A percentile compares a stretch with the other conserved stretches of the same genome.
phyloP scores from a whole-genome alignment of 2,113 vertebrate genomes.

The Zootoca vivipara region DNA sequence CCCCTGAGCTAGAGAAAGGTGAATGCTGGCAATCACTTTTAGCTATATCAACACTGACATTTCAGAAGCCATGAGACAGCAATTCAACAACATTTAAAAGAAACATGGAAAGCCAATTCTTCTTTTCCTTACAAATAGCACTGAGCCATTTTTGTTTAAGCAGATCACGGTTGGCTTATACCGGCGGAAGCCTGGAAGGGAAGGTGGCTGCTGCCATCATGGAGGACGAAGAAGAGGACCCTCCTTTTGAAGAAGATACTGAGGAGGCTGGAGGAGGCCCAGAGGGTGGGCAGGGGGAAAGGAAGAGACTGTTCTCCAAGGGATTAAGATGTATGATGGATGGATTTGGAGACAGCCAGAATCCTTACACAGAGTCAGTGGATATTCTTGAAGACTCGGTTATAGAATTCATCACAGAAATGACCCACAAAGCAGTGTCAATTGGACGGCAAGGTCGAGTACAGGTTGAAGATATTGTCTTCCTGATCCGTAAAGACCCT shows the following conservation, averaged over 20 bases:
- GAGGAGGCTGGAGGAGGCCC: slow-evolving; percentile 85
- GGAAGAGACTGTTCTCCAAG: slow-evolving; percentile 95
- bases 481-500: slow-evolving; percentile 95
- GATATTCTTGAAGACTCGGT: slow-evolving; percentile 98
- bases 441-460: slow-evolving; percentile 96
- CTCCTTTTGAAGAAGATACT: slow-evolving; percentile 85
- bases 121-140: background rate
- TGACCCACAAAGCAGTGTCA: slow-evolving; percentile 99
- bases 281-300: slow-evolving; percentile 86
- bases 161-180: no score
- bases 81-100: background rate
- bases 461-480: slow-evolving; percentile 98
- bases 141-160: background rate
- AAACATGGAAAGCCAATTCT: background rate
- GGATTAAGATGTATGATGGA: slow-evolving; percentile 99
- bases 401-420: slow-evolving; percentile 98
- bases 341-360: slow-evolving; percentile 98
- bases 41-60: background rate
- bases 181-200: no score
- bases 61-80: background rate
- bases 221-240: no score
- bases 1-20: background rate
- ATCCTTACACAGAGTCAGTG: slow-evolving; percentile 97
- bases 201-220: no score
- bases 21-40: background rate